phyloP scores from a whole-genome alignment of 2,113 vertebrate genomes.

The Clarias batrachus region DNA sequence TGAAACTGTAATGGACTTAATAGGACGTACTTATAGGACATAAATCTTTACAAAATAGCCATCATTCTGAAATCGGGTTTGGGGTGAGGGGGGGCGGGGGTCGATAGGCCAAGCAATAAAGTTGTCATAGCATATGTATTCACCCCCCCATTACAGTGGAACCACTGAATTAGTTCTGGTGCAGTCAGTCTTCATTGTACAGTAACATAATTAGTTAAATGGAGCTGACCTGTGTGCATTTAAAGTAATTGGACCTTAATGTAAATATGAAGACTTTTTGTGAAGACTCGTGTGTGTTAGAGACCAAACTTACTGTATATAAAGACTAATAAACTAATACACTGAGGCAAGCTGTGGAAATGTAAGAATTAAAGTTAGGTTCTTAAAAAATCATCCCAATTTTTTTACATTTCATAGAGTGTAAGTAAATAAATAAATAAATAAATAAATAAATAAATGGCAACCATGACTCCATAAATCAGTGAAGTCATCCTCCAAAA shows the following conservation, averaged over 20 bases:
- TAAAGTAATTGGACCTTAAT: too few species aligned
- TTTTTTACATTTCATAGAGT: neutral
- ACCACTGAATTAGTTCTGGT: neutral
- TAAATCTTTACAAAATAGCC: neutral
- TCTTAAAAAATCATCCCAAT: neutral
- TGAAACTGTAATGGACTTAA: neutral
- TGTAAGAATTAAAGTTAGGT: neutral
- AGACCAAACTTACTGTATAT: neutral
- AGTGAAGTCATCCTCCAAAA: neutral
- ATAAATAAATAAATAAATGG: neutral
- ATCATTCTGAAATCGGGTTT: neutral
- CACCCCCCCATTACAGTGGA: neutral
- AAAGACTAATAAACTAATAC: too few species aligned
- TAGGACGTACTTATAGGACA: neutral
- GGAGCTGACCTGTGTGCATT: neutral
- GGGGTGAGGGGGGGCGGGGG: neutral
- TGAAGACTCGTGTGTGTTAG: neutral
- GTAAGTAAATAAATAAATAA: neutral
- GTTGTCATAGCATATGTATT: neutral
- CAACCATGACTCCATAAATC: neutral
- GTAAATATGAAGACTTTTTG: neutral
- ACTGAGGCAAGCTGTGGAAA: neutral
- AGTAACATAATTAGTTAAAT: neutral
- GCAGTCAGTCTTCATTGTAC: neutral
- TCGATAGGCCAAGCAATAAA: neutral